Conservation (phyloP, 1,140 invertebrate genomes). For the Drosophila bocqueti region DNA sequence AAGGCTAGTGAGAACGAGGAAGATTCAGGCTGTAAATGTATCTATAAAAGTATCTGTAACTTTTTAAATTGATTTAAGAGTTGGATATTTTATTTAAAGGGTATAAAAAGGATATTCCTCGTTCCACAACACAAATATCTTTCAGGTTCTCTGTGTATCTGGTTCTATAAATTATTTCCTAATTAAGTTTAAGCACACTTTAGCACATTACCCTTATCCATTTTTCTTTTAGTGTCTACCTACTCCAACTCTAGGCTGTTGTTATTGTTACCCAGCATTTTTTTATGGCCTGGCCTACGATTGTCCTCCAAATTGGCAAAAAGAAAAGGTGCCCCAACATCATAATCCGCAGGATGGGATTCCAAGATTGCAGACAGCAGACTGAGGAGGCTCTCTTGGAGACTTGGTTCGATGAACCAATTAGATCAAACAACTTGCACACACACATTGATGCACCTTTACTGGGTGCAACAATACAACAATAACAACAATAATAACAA, state of each 20-base stretch:
- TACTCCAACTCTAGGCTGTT: neutral
- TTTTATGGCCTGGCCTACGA: constrained; percentile 31
- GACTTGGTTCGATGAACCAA: constrained; percentile 74
- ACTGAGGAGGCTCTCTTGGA: constrained; percentile 4
- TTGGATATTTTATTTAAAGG: neutral
- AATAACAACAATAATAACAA: constrained; percentile 22
- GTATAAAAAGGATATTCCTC: neutral
- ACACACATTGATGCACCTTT: constrained; percentile 22
- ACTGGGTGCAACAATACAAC: constrained; percentile 57
- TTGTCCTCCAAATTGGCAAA: constrained; percentile 41
- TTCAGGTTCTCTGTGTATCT: neutral
- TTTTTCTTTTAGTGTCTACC: neutral
- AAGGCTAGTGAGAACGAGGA: neutral
- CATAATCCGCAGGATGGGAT: constrained; percentile 35
- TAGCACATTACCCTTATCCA: neutral
- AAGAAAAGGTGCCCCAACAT: constrained; percentile 19
- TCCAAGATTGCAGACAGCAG: constrained; percentile 24
- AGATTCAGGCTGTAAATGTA: too few species aligned
- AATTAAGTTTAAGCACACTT: neutral
- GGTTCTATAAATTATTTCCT: neutral
- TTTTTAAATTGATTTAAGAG: neutral
- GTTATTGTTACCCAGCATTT: constrained; percentile 6
- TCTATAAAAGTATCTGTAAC: neutral
- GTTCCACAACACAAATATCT: neutral
- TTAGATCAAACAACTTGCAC: constrained; percentile 80